Evolutionary conservation across 2,113 vertebrate genomes (phyloP).

Genomic region (Embiotoca jacksoni): DNA sequence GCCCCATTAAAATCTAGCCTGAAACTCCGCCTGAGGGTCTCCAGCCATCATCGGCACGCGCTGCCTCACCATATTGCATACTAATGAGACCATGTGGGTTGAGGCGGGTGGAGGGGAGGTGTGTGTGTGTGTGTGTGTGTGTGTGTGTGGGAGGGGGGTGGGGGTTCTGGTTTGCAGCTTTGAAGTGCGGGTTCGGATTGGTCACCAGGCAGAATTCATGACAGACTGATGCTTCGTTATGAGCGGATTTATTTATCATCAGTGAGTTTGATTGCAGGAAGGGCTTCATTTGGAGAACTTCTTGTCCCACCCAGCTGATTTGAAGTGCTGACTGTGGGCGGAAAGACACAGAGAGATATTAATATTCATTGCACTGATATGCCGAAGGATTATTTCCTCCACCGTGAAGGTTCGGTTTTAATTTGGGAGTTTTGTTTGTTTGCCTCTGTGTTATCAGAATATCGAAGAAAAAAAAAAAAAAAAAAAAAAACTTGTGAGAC

Average conservation of each 20-base stretch:
- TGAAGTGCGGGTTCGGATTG: slow-evolving; percentile 8
- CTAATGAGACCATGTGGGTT: slow-evolving; percentile 42
- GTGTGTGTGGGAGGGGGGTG: neutral
- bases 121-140: too few species aligned
- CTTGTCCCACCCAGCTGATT: slow-evolving; percentile 41
- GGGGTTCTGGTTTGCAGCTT: too few species aligned
- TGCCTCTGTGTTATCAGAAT: slow-evolving; percentile 17
- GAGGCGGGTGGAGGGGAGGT: neutral
- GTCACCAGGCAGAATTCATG: slow-evolving; percentile 45
- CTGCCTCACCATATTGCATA: slow-evolving; percentile 50
- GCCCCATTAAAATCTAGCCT: slow-evolving; percentile 84
- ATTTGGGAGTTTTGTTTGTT: slow-evolving; percentile 1
- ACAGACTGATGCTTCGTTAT: slow-evolving; percentile 23
- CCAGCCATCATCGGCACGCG: slow-evolving; percentile 64
- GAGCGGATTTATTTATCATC: slow-evolving; percentile 4
- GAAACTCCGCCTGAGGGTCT: slow-evolving; percentile 80
- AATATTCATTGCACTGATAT: slow-evolving; percentile 23
- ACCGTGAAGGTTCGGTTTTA: slow-evolving; percentile 6
- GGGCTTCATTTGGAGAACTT: slow-evolving; percentile 28
- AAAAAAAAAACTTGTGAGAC: neutral
- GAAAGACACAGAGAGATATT: slow-evolving; percentile 9
- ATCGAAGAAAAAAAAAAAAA: too few species aligned
- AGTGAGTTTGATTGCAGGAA: slow-evolving; percentile 37
- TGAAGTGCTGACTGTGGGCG: slow-evolving; percentile 32
- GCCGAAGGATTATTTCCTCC: slow-evolving; percentile 32